These are phyloP conservation scores for Mylabris phalerata DNA, from an alignment of 1,140 invertebrate genomes.

Conservation along the genomic window DNA sequence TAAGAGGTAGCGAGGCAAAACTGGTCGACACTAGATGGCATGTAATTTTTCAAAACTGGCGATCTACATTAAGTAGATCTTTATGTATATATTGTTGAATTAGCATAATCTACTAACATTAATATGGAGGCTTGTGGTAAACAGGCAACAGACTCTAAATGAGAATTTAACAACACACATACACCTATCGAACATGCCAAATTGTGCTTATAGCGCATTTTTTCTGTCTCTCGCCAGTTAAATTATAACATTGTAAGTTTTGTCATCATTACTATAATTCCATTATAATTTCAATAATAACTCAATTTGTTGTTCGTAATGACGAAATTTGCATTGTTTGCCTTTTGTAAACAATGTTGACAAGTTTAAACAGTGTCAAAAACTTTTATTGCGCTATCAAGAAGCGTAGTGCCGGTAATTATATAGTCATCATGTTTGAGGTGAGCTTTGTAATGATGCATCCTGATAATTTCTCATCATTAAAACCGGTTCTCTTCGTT, in stretches of 20 bases:
- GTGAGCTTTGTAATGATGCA: constrained; percentile 18
- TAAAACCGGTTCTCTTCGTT: constrained; percentile 18
- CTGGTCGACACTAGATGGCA: constrained; percentile 11
- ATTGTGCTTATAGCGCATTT: neutral
- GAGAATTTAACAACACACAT: constrained; percentile 26
- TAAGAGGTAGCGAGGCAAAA: constrained; percentile 1
- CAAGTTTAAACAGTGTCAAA: constrained; percentile 20
- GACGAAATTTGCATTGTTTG: too few relatives aligned
- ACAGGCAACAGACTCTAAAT: constrained; percentile 18
- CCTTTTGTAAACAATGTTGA: constrained; percentile 6
- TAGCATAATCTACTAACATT: constrained; percentile 35
- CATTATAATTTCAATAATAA: too few relatives aligned
- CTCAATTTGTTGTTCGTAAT: too few relatives aligned
- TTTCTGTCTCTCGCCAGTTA: neutral
- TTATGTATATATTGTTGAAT: constrained; percentile 30
- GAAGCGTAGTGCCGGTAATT: constrained; percentile 21
- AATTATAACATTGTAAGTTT: neutral
- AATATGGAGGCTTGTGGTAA: constrained; percentile 25
- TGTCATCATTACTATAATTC: neutral
- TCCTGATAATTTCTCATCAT: constrained; percentile 25
- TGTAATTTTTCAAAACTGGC: constrained; percentile 22
- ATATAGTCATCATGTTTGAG: constrained; percentile 23
- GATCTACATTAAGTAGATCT: constrained; percentile 34
- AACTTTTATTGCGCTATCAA: constrained; percentile 18
- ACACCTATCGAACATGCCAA: neutral